A percentile compares a stretch with the other conserved stretches of the same genome.
phyloP scores from a whole-genome alignment of 2,888 invertebrate species.

The Melikaiella ostensackeni region DNA sequence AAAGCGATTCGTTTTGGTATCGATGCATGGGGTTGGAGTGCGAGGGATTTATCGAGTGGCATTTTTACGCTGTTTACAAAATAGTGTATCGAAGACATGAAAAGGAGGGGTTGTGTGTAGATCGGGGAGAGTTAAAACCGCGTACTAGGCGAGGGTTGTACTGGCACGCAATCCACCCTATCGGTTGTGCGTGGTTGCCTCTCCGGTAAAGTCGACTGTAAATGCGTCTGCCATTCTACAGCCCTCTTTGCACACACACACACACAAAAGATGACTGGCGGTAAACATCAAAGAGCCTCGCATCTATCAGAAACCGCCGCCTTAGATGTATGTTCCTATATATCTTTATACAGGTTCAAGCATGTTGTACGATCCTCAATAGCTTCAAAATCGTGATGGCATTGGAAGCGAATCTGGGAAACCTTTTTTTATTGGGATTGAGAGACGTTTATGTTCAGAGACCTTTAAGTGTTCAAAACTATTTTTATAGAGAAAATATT shows the following conservation, averaged over 20 bases:
- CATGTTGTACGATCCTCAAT: not conserved
- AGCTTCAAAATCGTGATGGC: no score
- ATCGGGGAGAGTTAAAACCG: constrained; percentile 43
- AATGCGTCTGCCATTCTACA: constrained; percentile 46
- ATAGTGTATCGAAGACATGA: constrained; percentile 54
- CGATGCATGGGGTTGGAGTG: constrained; percentile 30
- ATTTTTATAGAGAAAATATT: not conserved
- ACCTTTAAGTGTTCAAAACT: no score
- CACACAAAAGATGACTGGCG: constrained; percentile 59
- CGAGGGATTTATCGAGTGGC: constrained; percentile 63
- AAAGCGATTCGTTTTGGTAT: constrained; percentile 32
- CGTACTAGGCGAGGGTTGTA: constrained; percentile 51
- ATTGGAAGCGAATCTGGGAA: not conserved
- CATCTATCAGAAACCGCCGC: constrained; percentile 10
- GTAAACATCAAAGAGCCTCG: constrained; percentile 65
- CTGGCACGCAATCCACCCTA: constrained; percentile 53
- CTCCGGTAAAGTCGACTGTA: constrained; percentile 26
- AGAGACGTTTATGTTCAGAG: no score
- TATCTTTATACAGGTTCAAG: not conserved
- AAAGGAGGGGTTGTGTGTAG: constrained; percentile 41
- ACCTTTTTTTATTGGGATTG: not conserved
- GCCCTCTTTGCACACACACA: constrained; percentile 38
- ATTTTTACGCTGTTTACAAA: constrained; percentile 71
- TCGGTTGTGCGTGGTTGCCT: constrained; percentile 43
- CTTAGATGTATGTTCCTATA: not conserved